phyloP scores from a whole-genome alignment of 2,113 vertebrate genomes.

The Pyxicephalus adspersus region DNA sequence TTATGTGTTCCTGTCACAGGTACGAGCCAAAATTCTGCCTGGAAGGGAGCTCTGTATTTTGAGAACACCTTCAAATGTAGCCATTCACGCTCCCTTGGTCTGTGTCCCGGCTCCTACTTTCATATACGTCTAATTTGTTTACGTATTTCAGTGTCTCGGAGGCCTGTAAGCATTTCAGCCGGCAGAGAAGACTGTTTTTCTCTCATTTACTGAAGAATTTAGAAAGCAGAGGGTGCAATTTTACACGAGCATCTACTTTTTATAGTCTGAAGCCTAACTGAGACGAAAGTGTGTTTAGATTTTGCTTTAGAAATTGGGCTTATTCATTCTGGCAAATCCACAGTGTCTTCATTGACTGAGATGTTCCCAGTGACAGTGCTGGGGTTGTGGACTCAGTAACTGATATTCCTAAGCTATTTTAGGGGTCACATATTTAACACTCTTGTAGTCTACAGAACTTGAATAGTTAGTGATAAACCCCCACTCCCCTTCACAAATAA shows the following conservation, averaged over 20 bases:
- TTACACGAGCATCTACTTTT: conserved; percentile 33
- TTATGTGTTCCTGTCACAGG: conserved; percentile 46
- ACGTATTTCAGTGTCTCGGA: conserved; percentile 45
- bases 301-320: conserved; percentile 5
- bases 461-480: no score
- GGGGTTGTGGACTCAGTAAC: not conserved
- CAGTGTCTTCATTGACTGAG: conserved; percentile 31
- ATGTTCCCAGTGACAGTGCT: not conserved
- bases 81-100: conserved; percentile 30
- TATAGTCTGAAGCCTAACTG: conserved; percentile 23
- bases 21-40: conserved; percentile 49
- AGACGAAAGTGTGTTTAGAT: conserved; percentile 18
- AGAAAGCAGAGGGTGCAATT: conserved; percentile 9
- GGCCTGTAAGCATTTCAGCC: conserved; percentile 8
- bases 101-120: conserved; percentile 31
- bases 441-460: no score
- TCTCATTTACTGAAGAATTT: conserved; percentile 43
- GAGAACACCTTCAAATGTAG: conserved; percentile 43
- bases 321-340: conserved; percentile 25
- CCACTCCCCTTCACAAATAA: no score
- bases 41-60: conserved; percentile 49
- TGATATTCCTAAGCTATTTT: not conserved
- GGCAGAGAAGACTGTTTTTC: conserved; percentile 37
- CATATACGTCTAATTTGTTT: conserved; percentile 55
- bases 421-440: no score